Evolutionary conservation across 2,797 vertebrate genomes (phyloP), one percentile per base, ranked within the genome.

Genomic region (Todus mexicanus): DNA sequence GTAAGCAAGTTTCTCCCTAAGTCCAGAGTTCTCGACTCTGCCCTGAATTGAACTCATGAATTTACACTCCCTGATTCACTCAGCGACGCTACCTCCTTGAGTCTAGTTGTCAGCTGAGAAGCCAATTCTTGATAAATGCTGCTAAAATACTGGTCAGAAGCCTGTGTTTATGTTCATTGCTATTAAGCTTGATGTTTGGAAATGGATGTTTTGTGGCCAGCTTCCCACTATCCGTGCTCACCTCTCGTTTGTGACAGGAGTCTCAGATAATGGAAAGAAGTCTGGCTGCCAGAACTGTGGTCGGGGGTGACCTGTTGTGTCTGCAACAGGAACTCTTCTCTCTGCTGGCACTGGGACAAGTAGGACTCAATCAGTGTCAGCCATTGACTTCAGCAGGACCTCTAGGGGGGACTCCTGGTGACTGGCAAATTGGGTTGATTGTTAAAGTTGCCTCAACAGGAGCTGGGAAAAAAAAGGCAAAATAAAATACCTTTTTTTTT

Each of bases 341-440:
- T 29, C 81, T 42, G 64, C 87, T 92, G 92, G 92, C 87, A 72
- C 84, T 50, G 82, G 75, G 38, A 93, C 87, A 73, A 92, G 47
- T 31, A 51, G 75, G 37, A 65, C 72, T 94, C 89, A 69, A 51
- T 94, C 78, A 51, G 15, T 12, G 56, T 89, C 95, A 92, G n/a
- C 57, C 1, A 0, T 3, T 69, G 66, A 42, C 31, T 87, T 56
- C 45, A 56, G 83, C 11, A n/a, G 43, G 33, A 54, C 53, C 64
- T 80, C 25, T 48, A 27, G 6, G 26, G 70, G 72, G 12, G 8
- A 35, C 75, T 89, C 59, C 48, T 63, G 37, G 72, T 70, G 38
- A 40, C 48, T 92, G 89, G 82, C 7, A 81, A 88, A 84, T 78
- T 25, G 47, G 20, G n/a, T 65, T 80, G 60, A 9, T 91, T 84